Evolutionary conservation across 2,797 vertebrate species (phyloP).

Genomic region (Carapus acus): DNA sequence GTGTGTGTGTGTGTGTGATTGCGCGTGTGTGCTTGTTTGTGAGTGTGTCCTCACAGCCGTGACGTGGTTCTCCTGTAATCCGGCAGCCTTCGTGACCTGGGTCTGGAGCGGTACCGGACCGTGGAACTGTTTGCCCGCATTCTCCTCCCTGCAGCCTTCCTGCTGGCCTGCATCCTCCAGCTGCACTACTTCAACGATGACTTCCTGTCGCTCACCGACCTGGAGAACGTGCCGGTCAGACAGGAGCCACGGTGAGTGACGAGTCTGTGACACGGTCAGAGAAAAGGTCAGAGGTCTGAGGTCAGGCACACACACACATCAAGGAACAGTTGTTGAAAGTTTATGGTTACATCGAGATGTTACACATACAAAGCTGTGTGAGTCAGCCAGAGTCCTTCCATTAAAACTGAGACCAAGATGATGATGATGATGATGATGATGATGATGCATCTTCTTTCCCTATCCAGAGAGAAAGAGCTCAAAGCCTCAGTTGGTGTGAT

Average conservation of each 20-base stretch:
- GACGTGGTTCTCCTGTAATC: not conserved
- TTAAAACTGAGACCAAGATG: too few relatives aligned
- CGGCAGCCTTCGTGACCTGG: conserved; percentile 69
- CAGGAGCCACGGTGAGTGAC: conserved; percentile 57
- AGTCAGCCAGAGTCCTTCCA: too few relatives aligned
- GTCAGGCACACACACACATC: too few relatives aligned
- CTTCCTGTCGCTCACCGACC: conserved; percentile 73
- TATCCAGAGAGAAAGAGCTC: conserved; percentile 68
- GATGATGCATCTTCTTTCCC: conserved; percentile 19
- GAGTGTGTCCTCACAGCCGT: too few relatives aligned
- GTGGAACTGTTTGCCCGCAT: conserved; percentile 74
- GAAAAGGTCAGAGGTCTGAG: too few relatives aligned
- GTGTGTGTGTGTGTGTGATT: conserved; percentile 7
- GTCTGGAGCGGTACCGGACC: conserved; percentile 68
- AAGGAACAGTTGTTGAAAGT: too few relatives aligned
- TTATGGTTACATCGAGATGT: too few relatives aligned
- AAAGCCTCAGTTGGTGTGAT: conserved; percentile 59
- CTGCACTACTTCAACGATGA: conserved; percentile 76
- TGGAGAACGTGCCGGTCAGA: conserved; percentile 62
- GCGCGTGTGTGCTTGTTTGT: too few relatives aligned
- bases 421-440: not conserved
- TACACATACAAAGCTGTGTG: too few relatives aligned
- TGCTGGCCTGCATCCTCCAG: conserved; percentile 76
- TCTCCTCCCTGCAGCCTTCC: conserved; percentile 71
- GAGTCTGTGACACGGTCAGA: too few relatives aligned